These are phyloP conservation scores for Heptranchias perlo DNA, from an alignment of 2,113 vertebrate species.

Conservation along the genomic window DNA sequence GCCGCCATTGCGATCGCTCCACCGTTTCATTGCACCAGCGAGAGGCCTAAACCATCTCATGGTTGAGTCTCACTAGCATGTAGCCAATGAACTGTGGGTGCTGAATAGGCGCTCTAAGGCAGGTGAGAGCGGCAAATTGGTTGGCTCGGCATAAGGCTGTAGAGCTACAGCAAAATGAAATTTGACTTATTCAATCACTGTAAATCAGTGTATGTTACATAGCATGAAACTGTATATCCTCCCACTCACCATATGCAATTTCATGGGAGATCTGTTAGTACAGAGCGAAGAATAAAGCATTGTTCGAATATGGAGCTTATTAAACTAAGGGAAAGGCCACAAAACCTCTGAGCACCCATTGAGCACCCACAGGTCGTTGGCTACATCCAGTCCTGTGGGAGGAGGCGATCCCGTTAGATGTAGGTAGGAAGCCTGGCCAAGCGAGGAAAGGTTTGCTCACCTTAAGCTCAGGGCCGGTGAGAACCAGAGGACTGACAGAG, in stretches of 20 bases:
- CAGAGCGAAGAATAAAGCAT: neutral
- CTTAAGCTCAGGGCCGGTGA: neutral
- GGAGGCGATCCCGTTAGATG: neutral
- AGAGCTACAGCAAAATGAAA: too few relatives aligned
- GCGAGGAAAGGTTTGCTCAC: neutral
- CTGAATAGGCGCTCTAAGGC: too few relatives aligned
- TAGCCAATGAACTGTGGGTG: neutral
- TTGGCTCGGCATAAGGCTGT: too few relatives aligned
- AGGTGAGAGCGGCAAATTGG: too few relatives aligned
- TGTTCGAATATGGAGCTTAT: neutral
- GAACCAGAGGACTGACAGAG: neutral
- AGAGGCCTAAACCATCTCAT: neutral
- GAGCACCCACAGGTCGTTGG: neutral
- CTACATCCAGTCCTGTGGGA: too few relatives aligned
- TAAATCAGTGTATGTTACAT: neutral
- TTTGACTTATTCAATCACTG: too few relatives aligned
- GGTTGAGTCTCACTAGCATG: neutral
- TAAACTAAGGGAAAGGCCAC: neutral
- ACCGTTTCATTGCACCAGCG: neutral
- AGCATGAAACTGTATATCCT: neutral
- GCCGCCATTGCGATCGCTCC: neutral
- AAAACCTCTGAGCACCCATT: neutral
- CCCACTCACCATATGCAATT: neutral
- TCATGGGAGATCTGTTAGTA: neutral
- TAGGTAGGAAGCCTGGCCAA: neutral